Base-by-base conservation (phyloP, 2,888 invertebrate species). In the Lomographa bimaculata region DNA sequence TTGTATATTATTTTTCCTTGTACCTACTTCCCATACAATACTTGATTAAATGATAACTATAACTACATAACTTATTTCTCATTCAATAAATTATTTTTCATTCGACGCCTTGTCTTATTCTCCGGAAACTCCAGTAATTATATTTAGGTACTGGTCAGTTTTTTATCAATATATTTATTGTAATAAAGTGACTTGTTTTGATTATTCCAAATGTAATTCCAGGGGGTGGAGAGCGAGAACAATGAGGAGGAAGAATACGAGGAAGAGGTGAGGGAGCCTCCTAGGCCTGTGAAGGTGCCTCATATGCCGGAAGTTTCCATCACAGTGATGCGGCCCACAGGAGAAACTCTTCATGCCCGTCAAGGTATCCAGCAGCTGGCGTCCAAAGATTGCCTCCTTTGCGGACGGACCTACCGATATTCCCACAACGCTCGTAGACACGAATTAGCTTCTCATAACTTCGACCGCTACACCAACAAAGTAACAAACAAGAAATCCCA, bases 391-490 rank as follows among this genome's bases (percentile, higher is more conserved):
- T 90, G 90, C 40, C 80, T 90, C 5, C 83, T 90, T 5, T 90
- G 90, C 45, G 81, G 85, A 3, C 80, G 90, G 11, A 73, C 83
- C 4, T 90, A 90, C 56, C 73, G 89, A 49, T 90, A 90, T 60
- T 90, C 90, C 0, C 90, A 90, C 56, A 90, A 90, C 47, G 90
- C 90, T 2, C 68, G 90, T 25, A 73, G 90, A 10, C 90, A 90
- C 46, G 90, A 90, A 50, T 80, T 90, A 20, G 82, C 80, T 1
- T 64, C 90, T 1, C 90, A 90, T 48, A 71, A 78, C 39, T 90
- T 90, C 49, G 90, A 90, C 53, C 74, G 90, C 35, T 90, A 90
- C 60, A 89, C 89, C 7, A 90, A 90, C 56, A 89, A 86, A 68
- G 62, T 79, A 5, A 76, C 77, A 9, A 53, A 62, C 18, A 79